A percentile compares a stretch with the other conserved stretches of the same genome.
Evolutionary conservation across 2,113 vertebrate species (phyloP).

Genomic region (Sphyrna mokarran): DNA sequence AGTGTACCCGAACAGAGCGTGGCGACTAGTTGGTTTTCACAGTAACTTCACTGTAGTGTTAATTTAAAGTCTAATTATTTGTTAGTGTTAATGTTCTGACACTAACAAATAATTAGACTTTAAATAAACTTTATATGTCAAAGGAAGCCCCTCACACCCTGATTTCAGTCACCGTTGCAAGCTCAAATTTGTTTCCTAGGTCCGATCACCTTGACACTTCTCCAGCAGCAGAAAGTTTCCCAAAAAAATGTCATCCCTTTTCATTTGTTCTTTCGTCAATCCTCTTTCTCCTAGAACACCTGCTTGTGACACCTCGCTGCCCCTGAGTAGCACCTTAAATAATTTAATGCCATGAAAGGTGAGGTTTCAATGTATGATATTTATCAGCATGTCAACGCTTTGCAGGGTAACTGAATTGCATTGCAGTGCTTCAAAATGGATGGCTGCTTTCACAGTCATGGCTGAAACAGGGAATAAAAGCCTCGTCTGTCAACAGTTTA

Average conservation of each 20-base stretch:
- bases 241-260: neutral
- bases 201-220: neutral
- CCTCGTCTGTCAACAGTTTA: neutral
- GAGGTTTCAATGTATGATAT: neutral
- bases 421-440: neutral
- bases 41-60: no score
- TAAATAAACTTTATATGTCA: no score
- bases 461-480: neutral
- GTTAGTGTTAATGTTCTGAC: no score
- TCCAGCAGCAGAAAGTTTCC: neutral
- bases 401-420: neutral
- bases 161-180: neutral
- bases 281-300: neutral
- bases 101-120: no score
- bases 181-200: neutral
- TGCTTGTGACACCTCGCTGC: neutral
- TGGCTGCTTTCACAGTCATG: neutral
- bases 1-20: no score
- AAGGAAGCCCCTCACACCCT: no score
- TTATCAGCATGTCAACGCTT: neutral
- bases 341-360: neutral
- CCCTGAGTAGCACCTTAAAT: neutral
- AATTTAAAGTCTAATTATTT: no score
- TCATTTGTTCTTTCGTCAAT: neutral
- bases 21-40: no score